A percentile compares a stretch with the other conserved stretches of the same genome.
Conservation (phyloP, 2,888 invertebrate genomes). For the Eupithecia centaureata region DNA sequence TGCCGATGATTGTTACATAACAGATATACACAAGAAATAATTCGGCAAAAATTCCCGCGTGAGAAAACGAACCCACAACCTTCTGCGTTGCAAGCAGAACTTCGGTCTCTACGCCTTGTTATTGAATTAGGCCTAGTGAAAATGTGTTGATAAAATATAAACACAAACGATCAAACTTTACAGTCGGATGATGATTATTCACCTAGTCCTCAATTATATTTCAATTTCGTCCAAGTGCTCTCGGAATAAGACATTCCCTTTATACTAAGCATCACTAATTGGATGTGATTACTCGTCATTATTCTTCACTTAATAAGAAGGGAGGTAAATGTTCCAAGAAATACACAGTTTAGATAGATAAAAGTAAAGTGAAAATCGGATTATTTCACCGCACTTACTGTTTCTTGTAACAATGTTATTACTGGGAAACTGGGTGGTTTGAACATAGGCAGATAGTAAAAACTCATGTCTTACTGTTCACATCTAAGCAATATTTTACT, state of each 20-base stretch:
- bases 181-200: background rate
- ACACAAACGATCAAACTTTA: background rate
- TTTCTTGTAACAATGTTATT: background rate
- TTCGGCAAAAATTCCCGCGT: background rate
- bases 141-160: background rate
- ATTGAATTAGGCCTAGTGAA: background rate
- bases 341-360: background rate
- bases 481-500: background rate
- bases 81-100: background rate
- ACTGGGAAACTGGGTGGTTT: background rate
- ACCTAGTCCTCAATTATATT: slow-evolving; percentile 7
- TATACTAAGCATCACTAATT: slow-evolving; percentile 4
- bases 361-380: background rate
- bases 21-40: too few species aligned
- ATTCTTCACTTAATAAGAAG: slow-evolving; percentile 8
- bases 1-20: too few species aligned
- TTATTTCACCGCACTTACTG: background rate
- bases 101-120: background rate
- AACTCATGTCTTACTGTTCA: background rate
- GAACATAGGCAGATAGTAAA: background rate
- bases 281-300: slow-evolving; percentile 10
- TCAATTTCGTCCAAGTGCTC: slow-evolving; percentile 7
- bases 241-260: background rate
- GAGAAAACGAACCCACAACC: background rate
- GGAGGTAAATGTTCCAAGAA: background rate